Percentiles rank a stretch among this genome's conserved stretches.
Conservation (phyloP, 2,797 vertebrate genomes). For the Pteropus rufus region DNA sequence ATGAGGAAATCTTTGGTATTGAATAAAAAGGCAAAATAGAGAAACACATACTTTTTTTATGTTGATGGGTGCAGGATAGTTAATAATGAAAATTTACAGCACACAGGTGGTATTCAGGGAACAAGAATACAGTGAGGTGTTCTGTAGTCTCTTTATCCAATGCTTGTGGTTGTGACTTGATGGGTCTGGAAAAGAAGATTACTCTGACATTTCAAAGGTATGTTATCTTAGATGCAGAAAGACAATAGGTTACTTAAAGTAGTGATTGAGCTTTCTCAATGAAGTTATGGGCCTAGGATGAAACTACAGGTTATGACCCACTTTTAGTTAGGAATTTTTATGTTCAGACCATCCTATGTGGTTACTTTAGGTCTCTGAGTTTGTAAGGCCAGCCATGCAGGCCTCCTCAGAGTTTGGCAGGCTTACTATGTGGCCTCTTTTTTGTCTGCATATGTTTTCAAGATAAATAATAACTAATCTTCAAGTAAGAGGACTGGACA, state of each 20-base stretch:
- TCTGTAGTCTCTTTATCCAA: neutral
- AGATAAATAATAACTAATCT: neutral
- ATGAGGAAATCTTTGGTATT: neutral
- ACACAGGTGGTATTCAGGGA: too few species aligned
- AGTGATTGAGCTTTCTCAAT: neutral
- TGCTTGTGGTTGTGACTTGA: neutral
- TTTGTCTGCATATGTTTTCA: neutral
- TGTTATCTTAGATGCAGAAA: neutral
- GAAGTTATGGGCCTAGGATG: neutral
- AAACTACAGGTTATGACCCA: too few species aligned
- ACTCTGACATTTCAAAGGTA: neutral
- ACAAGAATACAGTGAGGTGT: neutral
- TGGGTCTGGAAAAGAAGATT: neutral
- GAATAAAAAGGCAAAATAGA: neutral
- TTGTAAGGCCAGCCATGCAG: neutral
- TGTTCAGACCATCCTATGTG: neutral
- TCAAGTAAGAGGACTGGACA: neutral
- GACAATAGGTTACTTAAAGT: neutral
- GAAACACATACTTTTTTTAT: neutral
- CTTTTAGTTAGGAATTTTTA: neutral
- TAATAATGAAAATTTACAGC: neutral
- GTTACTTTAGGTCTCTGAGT: neutral
- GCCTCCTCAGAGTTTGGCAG: neutral
- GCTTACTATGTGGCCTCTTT: neutral
- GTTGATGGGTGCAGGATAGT: neutral